These are phyloP conservation scores for Lysandra coridon DNA, from an alignment of 2,888 invertebrate species.

Conservation along the genomic window DNA sequence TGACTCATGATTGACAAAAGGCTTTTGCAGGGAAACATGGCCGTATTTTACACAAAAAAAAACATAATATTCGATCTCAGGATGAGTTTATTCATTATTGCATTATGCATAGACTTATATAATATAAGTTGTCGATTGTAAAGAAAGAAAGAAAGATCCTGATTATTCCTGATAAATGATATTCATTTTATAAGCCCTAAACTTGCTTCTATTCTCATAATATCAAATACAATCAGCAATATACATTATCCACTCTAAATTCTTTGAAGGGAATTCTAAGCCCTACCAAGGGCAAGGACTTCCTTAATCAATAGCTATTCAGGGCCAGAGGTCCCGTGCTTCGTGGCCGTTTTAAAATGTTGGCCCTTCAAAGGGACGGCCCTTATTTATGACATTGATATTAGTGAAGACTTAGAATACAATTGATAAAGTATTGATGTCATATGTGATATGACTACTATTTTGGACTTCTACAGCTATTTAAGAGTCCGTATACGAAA, in stretches of 20 bases:
- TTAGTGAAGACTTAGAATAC: background rate
- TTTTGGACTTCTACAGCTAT: background rate
- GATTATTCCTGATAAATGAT: too few species aligned
- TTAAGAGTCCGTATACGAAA: too few species aligned
- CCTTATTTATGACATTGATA: background rate
- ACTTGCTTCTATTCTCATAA: background rate
- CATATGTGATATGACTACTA: background rate
- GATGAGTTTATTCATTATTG: too few species aligned
- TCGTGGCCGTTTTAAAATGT: background rate
- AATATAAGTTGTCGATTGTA: too few species aligned
- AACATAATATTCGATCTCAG: too few species aligned
- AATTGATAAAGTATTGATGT: too few species aligned
- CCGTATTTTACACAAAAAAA: too few species aligned
- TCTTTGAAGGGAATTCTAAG: background rate
- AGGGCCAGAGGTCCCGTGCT: background rate
- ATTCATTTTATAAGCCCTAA: background rate
- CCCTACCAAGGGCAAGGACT: background rate
- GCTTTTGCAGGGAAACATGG: too few species aligned
- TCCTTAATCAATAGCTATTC: constrained; percentile 1
- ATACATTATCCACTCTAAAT: background rate
- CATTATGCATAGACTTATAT: too few species aligned
- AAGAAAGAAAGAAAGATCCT: too few species aligned
- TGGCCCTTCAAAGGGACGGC: background rate
- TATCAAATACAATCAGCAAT: background rate
- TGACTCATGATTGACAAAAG: too few species aligned